Conservation (phyloP, 2,113 vertebrate species). For the Syngnathus typhle region DNA sequence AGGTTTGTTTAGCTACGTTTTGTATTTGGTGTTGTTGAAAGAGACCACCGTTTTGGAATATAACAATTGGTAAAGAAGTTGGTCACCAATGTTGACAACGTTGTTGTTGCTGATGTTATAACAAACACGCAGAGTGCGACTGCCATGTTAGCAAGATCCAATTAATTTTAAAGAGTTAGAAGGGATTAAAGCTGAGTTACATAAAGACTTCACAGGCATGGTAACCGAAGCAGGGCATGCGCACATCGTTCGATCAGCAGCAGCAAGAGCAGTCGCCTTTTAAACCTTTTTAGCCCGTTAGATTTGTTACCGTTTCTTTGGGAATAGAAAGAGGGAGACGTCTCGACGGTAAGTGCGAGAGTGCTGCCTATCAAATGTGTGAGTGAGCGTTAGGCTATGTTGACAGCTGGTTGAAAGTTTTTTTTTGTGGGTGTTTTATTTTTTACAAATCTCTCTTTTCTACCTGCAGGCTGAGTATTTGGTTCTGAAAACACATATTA, state of each 20-base stretch:
- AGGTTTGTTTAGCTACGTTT: too few relatives aligned
- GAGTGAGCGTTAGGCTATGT: not conserved
- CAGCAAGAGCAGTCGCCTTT: not conserved
- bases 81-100: too few relatives aligned
- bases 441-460: too few relatives aligned
- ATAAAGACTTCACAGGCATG: constrained; percentile 27
- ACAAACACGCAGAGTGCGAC: too few relatives aligned
- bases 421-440: not conserved
- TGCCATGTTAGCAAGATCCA: too few relatives aligned
- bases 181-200: constrained; percentile 22
- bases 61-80: too few relatives aligned
- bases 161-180: not conserved
- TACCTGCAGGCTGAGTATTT: too few relatives aligned
- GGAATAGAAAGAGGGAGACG: not conserved
- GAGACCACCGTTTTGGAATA: too few relatives aligned
- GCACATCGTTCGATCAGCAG: constrained; percentile 12
- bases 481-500: too few relatives aligned
- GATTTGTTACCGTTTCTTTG: not conserved
- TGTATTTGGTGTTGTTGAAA: too few relatives aligned
- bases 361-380: not conserved
- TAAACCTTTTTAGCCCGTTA: not conserved
- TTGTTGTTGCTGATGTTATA: too few relatives aligned
- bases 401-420: constrained; percentile 15
- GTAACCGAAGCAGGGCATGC: constrained; percentile 26
- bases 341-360: constrained; percentile 10